Conservation (phyloP, 2,113 vertebrate species). For the Diphyllodes magnificus region DNA sequence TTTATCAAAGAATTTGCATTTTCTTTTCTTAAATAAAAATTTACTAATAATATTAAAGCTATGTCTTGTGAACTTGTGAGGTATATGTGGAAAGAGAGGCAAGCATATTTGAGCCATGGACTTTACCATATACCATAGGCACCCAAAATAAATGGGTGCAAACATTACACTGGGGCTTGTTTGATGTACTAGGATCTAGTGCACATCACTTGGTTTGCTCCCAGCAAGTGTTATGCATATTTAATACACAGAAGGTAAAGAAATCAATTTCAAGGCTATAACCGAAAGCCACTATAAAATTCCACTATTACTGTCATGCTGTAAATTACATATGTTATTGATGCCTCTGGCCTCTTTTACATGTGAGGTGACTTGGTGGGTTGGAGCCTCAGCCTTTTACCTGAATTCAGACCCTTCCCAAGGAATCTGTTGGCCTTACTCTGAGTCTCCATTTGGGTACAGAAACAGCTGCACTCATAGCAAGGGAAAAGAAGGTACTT, state of each 20-base stretch:
- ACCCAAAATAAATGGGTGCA: neutral
- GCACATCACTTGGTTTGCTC: neutral
- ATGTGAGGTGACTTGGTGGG: neutral
- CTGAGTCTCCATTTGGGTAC: neutral
- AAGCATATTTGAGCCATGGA: neutral
- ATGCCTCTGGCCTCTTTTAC: neutral
- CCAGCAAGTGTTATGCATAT: neutral
- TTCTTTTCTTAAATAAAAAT: neutral
- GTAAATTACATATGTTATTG: neutral
- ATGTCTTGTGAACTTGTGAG: neutral
- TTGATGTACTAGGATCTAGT: neutral
- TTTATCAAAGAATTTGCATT: neutral
- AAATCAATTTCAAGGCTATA: constrained; percentile 9
- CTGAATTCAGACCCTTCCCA: neutral
- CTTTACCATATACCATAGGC: neutral
- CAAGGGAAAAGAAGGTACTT: neutral
- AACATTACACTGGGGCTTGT: neutral
- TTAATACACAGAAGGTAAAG: neutral
- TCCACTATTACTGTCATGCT: neutral
- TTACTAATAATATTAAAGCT: neutral
- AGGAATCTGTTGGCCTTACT: neutral
- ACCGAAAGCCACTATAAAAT: neutral
- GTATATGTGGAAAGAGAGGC: neutral
- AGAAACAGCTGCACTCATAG: neutral
- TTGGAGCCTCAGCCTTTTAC: neutral